phyloP scores from a whole-genome alignment of 2,797 vertebrate genomes.

The Chelon labrosus region DNA sequence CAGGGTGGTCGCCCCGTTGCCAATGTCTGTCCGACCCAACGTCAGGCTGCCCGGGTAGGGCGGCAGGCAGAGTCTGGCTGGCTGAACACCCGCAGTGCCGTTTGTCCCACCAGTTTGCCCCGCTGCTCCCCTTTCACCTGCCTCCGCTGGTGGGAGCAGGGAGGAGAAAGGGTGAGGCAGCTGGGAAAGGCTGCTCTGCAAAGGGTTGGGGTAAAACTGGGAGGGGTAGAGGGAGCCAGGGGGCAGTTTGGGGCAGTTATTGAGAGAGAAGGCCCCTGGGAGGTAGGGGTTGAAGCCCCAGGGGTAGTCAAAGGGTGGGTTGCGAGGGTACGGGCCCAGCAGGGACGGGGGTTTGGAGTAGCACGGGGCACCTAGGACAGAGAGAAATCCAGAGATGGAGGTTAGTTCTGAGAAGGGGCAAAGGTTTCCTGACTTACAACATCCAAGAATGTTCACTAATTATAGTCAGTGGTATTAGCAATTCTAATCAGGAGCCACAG shows the following conservation, averaged over 20 bases:
- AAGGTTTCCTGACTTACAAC: conserved; percentile 80
- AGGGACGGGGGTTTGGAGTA: conserved; percentile 93
- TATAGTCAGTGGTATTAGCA: conserved; percentile 78
- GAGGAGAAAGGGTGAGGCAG: conserved; percentile 88
- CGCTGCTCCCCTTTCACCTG: conserved; percentile 78
- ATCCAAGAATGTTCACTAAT: conserved; percentile 81
- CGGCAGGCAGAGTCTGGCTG: conserved; percentile 81
- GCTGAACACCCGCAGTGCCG: conserved; percentile 78
- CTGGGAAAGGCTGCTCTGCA: conserved; percentile 88
- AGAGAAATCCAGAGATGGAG: conserved; percentile 63
- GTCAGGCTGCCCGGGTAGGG: conserved; percentile 80
- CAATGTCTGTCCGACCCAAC: conserved; percentile 81
- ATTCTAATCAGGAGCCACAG: conserved; percentile 80
- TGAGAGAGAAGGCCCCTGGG: conserved; percentile 91
- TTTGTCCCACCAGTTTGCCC: conserved; percentile 78
- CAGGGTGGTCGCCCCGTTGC: conserved; percentile 56
- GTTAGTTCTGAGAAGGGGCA: conserved; percentile 73
- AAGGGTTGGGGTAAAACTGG: conserved; percentile 92
- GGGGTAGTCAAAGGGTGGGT: conserved; percentile 91
- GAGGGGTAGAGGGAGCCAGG: conserved; percentile 92
- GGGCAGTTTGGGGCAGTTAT: conserved; percentile 91
- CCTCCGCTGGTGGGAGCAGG: conserved; percentile 82
- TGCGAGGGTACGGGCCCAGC: conserved; percentile 90
- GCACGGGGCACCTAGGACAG: conserved; percentile 86
- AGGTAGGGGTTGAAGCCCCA: conserved; percentile 96